phyloP scores from a whole-genome alignment of 2,888 invertebrate genomes.

The Ormyrus rosae region DNA sequence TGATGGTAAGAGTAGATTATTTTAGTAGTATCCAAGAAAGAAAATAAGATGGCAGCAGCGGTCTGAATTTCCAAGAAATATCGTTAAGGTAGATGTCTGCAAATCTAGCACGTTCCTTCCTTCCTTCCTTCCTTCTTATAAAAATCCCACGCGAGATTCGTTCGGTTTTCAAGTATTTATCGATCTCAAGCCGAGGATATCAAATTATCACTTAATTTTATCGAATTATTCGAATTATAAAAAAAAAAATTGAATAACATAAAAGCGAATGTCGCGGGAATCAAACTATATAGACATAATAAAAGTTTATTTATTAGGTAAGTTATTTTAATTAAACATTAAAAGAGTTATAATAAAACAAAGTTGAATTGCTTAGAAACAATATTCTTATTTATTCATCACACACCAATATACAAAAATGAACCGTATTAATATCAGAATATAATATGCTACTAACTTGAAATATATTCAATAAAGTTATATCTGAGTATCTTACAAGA shows the following conservation, averaged over 20 bases:
- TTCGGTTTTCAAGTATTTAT: too few relatives aligned
- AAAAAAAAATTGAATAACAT: too few relatives aligned
- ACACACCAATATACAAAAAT: conserved; percentile 77
- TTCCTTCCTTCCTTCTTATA: too few relatives aligned
- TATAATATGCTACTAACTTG: conserved; percentile 75
- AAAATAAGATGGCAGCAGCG: conserved; percentile 17
- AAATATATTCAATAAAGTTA: conserved; percentile 75
- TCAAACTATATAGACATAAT: not conserved
- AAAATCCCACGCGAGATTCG: too few relatives aligned
- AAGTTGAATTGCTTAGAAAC: conserved; percentile 72
- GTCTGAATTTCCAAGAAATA: not conserved
- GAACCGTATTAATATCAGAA: conserved; percentile 76
- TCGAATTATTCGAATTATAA: too few relatives aligned
- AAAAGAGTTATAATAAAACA: conserved; percentile 9
- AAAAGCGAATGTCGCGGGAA: too few relatives aligned
- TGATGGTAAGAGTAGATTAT: not conserved
- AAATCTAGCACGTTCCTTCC: not conserved
- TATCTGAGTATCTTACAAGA: conserved; percentile 76
- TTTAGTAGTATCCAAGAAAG: not conserved
- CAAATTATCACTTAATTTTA: too few relatives aligned
- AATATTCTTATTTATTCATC: conserved; percentile 76
- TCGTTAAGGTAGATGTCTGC: not conserved
- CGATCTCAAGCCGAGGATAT: too few relatives aligned
- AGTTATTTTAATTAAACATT: not conserved
- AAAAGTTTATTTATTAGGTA: not conserved